Evolutionary conservation across 2,113 vertebrate species (phyloP).

Genomic region (Helogale parvula): DNA sequence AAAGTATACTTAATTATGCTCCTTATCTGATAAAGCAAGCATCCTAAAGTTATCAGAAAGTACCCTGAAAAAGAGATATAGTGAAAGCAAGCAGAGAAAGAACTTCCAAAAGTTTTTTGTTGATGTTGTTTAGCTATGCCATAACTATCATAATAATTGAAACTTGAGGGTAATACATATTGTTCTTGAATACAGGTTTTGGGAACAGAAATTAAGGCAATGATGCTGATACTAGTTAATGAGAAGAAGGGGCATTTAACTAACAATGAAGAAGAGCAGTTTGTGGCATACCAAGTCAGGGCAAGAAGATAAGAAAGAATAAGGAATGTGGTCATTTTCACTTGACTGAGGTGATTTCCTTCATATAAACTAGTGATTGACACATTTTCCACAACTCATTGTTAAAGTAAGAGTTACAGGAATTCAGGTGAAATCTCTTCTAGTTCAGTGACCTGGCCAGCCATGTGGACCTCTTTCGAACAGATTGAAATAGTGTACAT

Average conservation of each 20-base stretch:
- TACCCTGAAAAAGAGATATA: background rate
- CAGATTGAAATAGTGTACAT: background rate
- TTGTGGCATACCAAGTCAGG: background rate
- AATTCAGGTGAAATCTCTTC: slow-evolving; percentile 12
- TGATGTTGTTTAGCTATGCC: background rate
- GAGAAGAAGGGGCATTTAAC: background rate
- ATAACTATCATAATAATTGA: slow-evolving; percentile 6
- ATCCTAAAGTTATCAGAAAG: background rate
- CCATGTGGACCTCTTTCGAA: background rate
- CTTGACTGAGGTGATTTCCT: background rate
- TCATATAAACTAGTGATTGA: background rate
- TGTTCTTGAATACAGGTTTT: background rate
- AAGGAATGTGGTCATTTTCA: background rate
- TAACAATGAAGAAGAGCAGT: background rate
- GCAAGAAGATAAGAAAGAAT: background rate
- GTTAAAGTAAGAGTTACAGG: background rate
- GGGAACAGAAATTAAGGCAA: background rate
- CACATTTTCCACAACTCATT: background rate
- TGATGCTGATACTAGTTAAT: background rate
- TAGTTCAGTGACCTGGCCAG: background rate
- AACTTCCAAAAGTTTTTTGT: background rate
- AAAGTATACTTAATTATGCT: background rate
- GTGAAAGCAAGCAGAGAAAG: background rate
- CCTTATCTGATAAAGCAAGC: slow-evolving; percentile 8
- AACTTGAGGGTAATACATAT: background rate